phyloP scores from a whole-genome alignment of 2,888 invertebrate species.

The Drymonia ruficornis region DNA sequence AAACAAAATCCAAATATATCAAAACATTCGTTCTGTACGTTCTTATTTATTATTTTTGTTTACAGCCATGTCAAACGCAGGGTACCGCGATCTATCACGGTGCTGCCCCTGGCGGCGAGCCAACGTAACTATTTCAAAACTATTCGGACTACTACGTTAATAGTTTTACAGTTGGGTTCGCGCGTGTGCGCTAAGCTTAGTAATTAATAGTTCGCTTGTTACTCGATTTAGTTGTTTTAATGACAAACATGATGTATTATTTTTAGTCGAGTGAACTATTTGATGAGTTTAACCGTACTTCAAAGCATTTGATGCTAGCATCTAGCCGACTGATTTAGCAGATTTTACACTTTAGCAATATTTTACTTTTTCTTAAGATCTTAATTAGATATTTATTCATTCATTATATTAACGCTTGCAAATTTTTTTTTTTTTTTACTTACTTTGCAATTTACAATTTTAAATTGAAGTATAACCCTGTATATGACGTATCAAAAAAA shows the following conservation, averaged over 20 bases:
- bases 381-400: too few species aligned
- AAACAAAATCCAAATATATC: constrained; percentile 66
- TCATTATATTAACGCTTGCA: too few species aligned
- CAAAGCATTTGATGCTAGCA: too few species aligned
- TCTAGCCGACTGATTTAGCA: too few species aligned
- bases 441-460: too few species aligned
- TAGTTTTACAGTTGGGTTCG: constrained; percentile 70
- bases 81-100: constrained; percentile 67
- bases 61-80: constrained; percentile 73
- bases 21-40: constrained; percentile 59
- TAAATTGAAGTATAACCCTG: too few species aligned
- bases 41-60: constrained; percentile 78
- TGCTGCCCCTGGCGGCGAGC: constrained; percentile 65
- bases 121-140: constrained; percentile 78
- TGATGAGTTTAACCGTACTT: too few species aligned
- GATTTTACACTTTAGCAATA: too few species aligned
- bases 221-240: constrained; percentile 55
- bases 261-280: constrained; percentile 8
- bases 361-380: too few species aligned
- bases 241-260: constrained; percentile 45
- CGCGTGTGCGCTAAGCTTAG: constrained; percentile 63
- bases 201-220: constrained; percentile 65
- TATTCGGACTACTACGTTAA: constrained; percentile 69
- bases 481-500: too few species aligned
- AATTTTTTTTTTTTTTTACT: too few species aligned